phyloP scores from a whole-genome alignment of 1,140 invertebrate species.

The Lamellibrachia luymesi region DNA sequence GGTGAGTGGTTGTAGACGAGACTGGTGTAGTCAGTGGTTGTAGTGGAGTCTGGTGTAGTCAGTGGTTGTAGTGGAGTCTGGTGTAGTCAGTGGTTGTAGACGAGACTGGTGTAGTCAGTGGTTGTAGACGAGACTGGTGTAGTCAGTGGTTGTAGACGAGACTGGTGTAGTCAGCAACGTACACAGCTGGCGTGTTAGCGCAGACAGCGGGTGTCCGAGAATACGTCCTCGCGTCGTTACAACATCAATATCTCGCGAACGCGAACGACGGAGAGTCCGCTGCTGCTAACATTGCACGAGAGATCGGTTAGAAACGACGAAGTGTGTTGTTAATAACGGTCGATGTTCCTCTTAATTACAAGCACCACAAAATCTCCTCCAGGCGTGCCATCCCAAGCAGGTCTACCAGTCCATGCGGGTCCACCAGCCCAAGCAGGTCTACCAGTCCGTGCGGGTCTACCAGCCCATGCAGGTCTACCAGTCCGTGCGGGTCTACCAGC shows the following conservation, averaged over 20 bases:
- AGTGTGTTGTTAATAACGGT: neutral
- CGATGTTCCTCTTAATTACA: neutral
- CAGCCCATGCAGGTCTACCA: too few species aligned
- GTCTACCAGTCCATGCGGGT: too few species aligned
- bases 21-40: too few species aligned
- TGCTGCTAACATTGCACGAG: neutral
- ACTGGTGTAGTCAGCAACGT: neutral
- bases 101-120: neutral
- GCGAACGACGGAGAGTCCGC: neutral
- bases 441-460: too few species aligned
- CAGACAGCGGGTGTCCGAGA: neutral
- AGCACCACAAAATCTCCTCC: neutral
- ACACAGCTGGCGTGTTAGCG: neutral
- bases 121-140: neutral
- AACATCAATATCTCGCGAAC: neutral
- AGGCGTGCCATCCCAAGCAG: too few species aligned
- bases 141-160: too few species aligned
- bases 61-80: too few species aligned
- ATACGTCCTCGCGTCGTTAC: neutral
- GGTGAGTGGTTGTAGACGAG: too few species aligned
- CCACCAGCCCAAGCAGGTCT: too few species aligned
- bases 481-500: too few species aligned
- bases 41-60: too few species aligned
- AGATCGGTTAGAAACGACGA: neutral
- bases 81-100: too few species aligned